Evolutionary conservation across 2,888 invertebrate species (phyloP).

Genomic region (Tenthredo amoena): DNA sequence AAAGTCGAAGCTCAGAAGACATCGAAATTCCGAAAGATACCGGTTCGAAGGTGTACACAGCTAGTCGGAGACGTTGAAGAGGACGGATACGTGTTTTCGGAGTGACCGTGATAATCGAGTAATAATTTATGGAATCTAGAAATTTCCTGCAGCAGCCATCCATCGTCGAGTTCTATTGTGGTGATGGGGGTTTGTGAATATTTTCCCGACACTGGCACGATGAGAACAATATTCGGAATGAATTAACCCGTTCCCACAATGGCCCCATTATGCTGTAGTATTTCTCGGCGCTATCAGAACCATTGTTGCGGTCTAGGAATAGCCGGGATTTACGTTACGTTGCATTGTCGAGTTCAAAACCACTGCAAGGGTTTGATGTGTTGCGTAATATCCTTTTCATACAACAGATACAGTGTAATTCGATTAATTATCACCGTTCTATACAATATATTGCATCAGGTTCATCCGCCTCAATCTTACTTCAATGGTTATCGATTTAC

Average conservation of each 20-base stretch:
- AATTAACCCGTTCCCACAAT: conserved; percentile 45
- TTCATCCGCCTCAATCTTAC: neutral
- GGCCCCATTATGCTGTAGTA: conserved; percentile 41
- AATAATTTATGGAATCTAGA: conserved; percentile 39
- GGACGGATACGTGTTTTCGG: neutral
- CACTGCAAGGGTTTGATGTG: conserved; percentile 19
- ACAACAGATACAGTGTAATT: neutral
- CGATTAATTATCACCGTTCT: neutral
- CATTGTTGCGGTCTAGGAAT: conserved; percentile 45
- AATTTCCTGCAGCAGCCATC: conserved; percentile 30
- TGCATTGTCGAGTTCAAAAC: conserved; percentile 33
- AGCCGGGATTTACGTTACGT: conserved; percentile 38
- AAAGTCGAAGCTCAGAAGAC: too few species aligned
- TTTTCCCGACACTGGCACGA: conserved; percentile 29
- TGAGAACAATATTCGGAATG: conserved; percentile 50
- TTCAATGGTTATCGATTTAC: neutral
- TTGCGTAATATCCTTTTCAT: neutral
- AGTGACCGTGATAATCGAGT: conserved; percentile 42
- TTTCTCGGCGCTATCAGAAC: conserved; percentile 35
- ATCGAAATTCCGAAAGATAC: too few species aligned
- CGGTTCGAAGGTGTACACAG: too few species aligned
- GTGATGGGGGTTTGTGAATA: conserved; percentile 38
- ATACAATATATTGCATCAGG: neutral
- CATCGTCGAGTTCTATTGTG: conserved; percentile 33
- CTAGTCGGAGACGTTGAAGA: too few species aligned